Conservation (phyloP, 2,797 vertebrate species). For the Ambastaia sidthimunki region DNA sequence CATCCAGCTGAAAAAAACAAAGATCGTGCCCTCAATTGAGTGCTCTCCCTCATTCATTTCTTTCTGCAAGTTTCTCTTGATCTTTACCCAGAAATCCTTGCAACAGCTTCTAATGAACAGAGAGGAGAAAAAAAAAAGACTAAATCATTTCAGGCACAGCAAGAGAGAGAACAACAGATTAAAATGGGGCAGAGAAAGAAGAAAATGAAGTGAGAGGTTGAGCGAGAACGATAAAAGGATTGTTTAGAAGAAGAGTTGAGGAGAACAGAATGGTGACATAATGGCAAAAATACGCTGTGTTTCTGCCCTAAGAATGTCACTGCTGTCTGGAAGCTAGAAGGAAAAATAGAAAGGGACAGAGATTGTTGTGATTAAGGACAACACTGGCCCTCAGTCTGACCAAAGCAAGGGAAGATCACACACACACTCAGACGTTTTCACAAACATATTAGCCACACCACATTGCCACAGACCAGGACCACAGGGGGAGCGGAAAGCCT, state of each 20-base stretch:
- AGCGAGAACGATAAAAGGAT: slow-evolving; percentile 36
- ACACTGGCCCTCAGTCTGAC: slow-evolving; percentile 23
- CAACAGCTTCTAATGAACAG: slow-evolving; percentile 78
- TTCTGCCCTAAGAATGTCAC: slow-evolving; percentile 71
- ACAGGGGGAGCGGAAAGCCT: slow-evolving; percentile 1
- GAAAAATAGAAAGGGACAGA: slow-evolving; percentile 6
- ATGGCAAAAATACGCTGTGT: slow-evolving; percentile 70
- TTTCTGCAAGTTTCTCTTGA: slow-evolving; percentile 21
- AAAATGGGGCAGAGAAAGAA: slow-evolving; percentile 16
- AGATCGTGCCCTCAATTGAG: not conserved
- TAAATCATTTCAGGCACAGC: not conserved
- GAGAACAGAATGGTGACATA: slow-evolving; percentile 72
- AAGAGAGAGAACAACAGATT: slow-evolving; percentile 9
- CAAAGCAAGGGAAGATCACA: slow-evolving; percentile 5
- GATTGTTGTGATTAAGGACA: slow-evolving; percentile 39
- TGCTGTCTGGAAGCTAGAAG: slow-evolving; percentile 58
- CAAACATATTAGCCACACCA: slow-evolving; percentile 32
- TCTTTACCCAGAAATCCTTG: slow-evolving; percentile 51
- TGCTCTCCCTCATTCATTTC: slow-evolving; percentile 27
- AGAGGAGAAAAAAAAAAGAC: slow-evolving; percentile 8
- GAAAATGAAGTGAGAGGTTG: not conserved
- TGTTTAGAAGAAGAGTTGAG: slow-evolving; percentile 10
- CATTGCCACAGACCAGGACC: slow-evolving; percentile 33
- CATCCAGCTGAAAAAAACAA: slow-evolving; percentile 29
- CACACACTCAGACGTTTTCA: slow-evolving; percentile 3